Percentiles rank a stretch among this genome's conserved stretches.
These are phyloP conservation scores for Leguminivora glycinivorella DNA, from an alignment of 1,140 invertebrate species.

Conservation along the genomic window DNA sequence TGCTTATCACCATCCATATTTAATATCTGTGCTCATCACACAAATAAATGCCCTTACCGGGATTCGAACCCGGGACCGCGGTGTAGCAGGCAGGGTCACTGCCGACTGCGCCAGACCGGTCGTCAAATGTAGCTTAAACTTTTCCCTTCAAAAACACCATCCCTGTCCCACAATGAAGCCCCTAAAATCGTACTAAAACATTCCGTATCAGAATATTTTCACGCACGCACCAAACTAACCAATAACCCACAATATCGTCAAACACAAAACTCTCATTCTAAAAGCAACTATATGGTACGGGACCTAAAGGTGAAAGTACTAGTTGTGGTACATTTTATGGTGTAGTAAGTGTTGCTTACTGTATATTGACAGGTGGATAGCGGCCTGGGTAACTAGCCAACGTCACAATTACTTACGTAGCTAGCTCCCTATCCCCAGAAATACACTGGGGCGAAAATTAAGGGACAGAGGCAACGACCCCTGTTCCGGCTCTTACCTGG, in stretches of 20 bases:
- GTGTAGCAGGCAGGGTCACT: no score
- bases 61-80: no score
- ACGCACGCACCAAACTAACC: conserved; percentile 26
- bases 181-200: conserved; percentile 24
- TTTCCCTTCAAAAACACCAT: neutral
- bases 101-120: no score
- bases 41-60: no score
- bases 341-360: conserved; percentile 12
- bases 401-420: no score
- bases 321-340: neutral
- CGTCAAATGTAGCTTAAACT: neutral
- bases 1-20: no score
- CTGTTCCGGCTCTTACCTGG: no score
- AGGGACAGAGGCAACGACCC: no score
- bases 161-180: conserved; percentile 19
- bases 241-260: conserved; percentile 17
- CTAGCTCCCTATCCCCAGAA: no score
- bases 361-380: conserved; percentile 27
- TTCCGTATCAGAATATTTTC: conserved; percentile 25
- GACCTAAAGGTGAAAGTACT: neutral
- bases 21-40: no score
- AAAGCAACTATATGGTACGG: neutral
- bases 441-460: no score
- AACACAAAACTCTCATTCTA: neutral
- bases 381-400: no score